Evolutionary conservation across 2,797 vertebrate species (phyloP), one percentile per base, ranked within the genome.

Genomic region (Lepidocolaptes lacrymiger): DNA sequence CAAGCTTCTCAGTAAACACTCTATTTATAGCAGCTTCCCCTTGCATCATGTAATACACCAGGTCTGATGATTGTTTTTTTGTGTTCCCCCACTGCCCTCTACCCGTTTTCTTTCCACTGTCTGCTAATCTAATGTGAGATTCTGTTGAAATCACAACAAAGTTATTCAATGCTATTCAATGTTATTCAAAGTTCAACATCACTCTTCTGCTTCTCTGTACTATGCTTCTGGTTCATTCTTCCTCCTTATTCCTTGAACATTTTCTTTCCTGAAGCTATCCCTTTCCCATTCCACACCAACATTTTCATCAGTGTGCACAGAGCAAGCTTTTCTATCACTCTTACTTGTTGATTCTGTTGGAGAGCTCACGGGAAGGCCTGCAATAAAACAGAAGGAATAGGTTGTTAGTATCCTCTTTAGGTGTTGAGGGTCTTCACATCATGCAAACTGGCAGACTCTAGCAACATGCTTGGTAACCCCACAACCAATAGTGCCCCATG

Each of bases 381-480:
- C 34, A 96, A 91, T 26, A 76, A 94, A 96, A 63, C 55, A 93
- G 48, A 96, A 69, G 27, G 14, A 84, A 81, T 1, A 49, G 19
- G 10, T 44, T 66, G 20, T 93, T 61, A 94, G 58, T 22, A 44
- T 48, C 48, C 69, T 23, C 1, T 91, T 73, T 61, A 82, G 48
- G 28, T n/a, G 15, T 30, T 48, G 36, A 23, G 14, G 54, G 23
- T 43, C 46, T 78, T 69, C 15, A 15, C 22, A 37, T 56, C 17
- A 27, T 15, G 24, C 22, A 59, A 80, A 80, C 32, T 22, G 23
- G 3, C 21, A 92, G 63, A 34, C 26, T 52, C 22, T 5, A 62
- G 16, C 54, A 61, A 58, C 0, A 2, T 3, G 13, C 34, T 66
- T 59, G 24, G 22, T 66, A 90, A 86, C 14, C 19, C 17, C n/a